Conservation (phyloP, 2,113 vertebrate genomes). For the Dunckerocampus dactyliophorus region DNA sequence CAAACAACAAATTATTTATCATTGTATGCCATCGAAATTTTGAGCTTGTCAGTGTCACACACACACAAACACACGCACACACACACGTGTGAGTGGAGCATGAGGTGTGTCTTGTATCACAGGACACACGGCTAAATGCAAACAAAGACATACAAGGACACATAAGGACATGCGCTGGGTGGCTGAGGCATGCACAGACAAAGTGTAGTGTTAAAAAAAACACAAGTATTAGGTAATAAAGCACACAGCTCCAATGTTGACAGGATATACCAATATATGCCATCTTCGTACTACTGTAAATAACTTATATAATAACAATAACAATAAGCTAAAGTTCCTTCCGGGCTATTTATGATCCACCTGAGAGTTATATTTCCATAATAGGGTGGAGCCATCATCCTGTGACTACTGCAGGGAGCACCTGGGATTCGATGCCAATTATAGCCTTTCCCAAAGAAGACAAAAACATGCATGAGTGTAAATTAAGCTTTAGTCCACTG, state of each 20-base stretch:
- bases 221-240: too few species aligned
- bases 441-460: too few species aligned
- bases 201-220: neutral
- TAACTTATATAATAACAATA: too few species aligned
- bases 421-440: too few species aligned
- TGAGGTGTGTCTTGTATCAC: constrained; percentile 15
- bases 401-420: too few species aligned
- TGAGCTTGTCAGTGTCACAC: constrained; percentile 4
- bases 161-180: constrained; percentile 4
- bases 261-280: neutral
- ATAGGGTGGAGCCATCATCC: too few species aligned
- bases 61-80: constrained; percentile 8
- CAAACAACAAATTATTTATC: neutral
- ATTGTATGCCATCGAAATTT: constrained; percentile 7
- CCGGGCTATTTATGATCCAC: too few species aligned
- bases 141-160: constrained; percentile 8
- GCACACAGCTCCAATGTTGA: neutral
- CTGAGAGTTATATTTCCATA: too few species aligned
- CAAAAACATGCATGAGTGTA: too few species aligned
- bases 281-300: too few species aligned
- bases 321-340: too few species aligned
- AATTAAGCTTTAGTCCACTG: too few species aligned
- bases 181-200: neutral
- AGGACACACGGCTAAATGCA: constrained; percentile 2
- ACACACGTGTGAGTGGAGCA: constrained; percentile 1